phyloP scores from a whole-genome alignment of 2,113 vertebrate genomes.

The Lophotis ruficrista region DNA sequence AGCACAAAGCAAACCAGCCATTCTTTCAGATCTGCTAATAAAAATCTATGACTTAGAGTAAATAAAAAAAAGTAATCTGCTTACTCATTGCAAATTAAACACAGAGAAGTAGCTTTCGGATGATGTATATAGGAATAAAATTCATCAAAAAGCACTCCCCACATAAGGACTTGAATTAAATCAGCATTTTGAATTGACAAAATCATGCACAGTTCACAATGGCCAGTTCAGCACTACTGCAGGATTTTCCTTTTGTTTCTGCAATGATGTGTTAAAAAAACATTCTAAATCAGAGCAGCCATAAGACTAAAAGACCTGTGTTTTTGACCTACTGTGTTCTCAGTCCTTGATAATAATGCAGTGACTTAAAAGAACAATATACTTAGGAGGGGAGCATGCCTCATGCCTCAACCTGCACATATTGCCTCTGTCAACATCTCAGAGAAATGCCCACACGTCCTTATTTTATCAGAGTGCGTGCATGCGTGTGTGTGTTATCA shows the following conservation, averaged over 20 bases:
- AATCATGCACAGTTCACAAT: neutral
- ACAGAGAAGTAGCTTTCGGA: neutral
- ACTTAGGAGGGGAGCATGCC: neutral
- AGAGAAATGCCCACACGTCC: neutral
- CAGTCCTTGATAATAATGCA: neutral
- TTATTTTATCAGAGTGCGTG: neutral
- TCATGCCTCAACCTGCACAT: neutral
- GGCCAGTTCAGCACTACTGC: neutral
- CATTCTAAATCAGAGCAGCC: neutral
- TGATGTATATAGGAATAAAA: neutral
- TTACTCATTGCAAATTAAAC: neutral
- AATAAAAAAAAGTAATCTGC: slow-evolving; percentile 6
- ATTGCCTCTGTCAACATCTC: neutral
- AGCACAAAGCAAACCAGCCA: neutral
- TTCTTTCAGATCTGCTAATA: neutral
- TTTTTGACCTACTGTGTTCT: neutral
- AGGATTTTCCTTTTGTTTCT: slow-evolving; percentile 4
- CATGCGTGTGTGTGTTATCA: neutral
- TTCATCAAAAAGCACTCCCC: neutral
- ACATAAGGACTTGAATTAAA: neutral
- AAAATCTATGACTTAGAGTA: neutral
- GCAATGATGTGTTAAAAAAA: neutral
- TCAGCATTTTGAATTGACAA: neutral
- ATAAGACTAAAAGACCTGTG: neutral
- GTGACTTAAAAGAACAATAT: neutral